Evolutionary conservation across 2,888 invertebrate species (phyloP).

Genomic region (Chorisops tibialis): DNA sequence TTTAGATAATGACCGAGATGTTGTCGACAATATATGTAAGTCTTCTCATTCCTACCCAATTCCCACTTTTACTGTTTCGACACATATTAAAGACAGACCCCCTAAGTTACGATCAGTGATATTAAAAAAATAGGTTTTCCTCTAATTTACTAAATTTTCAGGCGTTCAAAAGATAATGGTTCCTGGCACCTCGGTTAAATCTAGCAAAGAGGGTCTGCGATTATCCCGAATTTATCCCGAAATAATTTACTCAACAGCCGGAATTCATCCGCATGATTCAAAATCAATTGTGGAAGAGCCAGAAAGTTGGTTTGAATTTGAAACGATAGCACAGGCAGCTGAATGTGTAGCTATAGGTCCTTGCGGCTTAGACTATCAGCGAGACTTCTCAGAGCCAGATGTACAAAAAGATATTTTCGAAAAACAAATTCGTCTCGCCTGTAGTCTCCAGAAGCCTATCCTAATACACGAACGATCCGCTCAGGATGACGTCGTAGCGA

Average conservation of each 20-base stretch:
- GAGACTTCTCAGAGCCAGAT: conserved; percentile 88
- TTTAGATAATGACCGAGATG: background rate
- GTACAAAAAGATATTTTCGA: conserved; percentile 83
- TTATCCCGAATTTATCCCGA: conserved; percentile 87
- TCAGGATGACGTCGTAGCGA: conserved; percentile 76
- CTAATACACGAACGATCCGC: conserved; percentile 92
- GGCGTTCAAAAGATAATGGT: conserved; percentile 94
- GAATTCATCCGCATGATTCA: conserved; percentile 91
- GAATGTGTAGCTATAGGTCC: conserved; percentile 94
- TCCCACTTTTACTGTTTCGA: too few relatives aligned
- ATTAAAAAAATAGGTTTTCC: background rate
- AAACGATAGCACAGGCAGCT: conserved; percentile 70
- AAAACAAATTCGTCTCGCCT: conserved; percentile 82
- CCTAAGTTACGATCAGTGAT: background rate
- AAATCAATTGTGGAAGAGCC: conserved; percentile 73
- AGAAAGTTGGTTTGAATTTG: conserved; percentile 73
- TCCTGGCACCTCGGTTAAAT: conserved; percentile 83
- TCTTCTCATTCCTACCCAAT: too few relatives aligned
- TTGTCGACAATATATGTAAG: too few relatives aligned
- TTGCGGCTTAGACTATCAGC: conserved; percentile 90
- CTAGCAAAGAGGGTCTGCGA: conserved; percentile 85
- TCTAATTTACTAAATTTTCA: too few relatives aligned
- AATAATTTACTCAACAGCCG: conserved; percentile 86
- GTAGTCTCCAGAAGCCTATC: conserved; percentile 80
- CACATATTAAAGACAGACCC: too few relatives aligned